phyloP scores from a whole-genome alignment of 1,140 invertebrate species.

The Mercenaria mercenaria region DNA sequence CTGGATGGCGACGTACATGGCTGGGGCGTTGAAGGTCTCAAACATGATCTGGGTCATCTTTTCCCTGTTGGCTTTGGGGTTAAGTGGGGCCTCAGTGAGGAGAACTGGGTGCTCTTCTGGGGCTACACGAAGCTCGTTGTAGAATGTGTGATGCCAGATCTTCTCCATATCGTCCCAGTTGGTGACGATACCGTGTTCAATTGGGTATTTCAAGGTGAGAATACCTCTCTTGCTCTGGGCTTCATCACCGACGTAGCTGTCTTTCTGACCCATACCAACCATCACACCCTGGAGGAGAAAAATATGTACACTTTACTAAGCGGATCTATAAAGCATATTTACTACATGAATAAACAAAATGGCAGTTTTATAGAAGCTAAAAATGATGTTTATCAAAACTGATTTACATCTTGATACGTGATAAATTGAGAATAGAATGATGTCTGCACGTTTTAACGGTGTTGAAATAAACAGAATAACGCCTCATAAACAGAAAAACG shows the following conservation, averaged over 20 bases:
- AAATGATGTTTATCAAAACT: too few relatives aligned
- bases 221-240: conserved; percentile 97
- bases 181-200: conserved; percentile 89
- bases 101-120: conserved; percentile 88
- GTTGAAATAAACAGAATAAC: too few relatives aligned
- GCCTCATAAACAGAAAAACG: too few relatives aligned
- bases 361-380: too few relatives aligned
- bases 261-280: conserved; percentile 99
- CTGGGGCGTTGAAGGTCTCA: conserved; percentile 90
- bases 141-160: conserved; percentile 93
- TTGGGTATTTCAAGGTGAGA: conserved; percentile 95
- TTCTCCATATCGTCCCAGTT: conserved; percentile 94
- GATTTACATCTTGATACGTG: too few relatives aligned
- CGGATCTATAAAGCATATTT: too few relatives aligned
- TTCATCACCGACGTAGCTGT: conserved; percentile 98
- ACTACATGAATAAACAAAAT: too few relatives aligned
- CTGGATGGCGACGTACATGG: conserved; percentile 87
- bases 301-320: neutral
- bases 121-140: conserved; percentile 96
- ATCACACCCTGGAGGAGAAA: conserved; percentile 91
- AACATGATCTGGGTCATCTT: conserved; percentile 99
- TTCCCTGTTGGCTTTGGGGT: conserved; percentile 89
- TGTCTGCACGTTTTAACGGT: too few relatives aligned
- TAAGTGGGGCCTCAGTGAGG: conserved; percentile 87
- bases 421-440: too few relatives aligned